Evolutionary conservation across 2,888 invertebrate genomes (phyloP), one percentile per base, ranked within the genome.

Genomic region (Lasioglossum malachurum): DNA sequence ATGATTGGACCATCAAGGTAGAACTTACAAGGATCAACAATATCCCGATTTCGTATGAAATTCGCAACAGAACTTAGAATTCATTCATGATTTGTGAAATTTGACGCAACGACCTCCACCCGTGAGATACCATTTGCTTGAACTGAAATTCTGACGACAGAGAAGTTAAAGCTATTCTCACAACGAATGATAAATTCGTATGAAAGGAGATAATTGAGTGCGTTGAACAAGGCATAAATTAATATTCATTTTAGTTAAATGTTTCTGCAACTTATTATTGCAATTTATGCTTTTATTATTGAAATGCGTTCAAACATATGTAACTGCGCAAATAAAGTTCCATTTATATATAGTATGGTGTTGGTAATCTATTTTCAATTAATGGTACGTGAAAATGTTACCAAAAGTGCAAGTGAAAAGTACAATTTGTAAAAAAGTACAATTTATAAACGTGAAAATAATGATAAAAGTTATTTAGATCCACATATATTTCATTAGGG

Each of bases 111-210:
- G 94, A 94, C 94, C 94, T 95, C 95, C 95, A 95, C 94, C 95
- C 94, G 93, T 92, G 93, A 93, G 95, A 96, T 96, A 96, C 96
- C 96, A 96, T 96, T 96, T 96, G 94, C 95, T 95, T 94, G 94
- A 94, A 95, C 95, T 94, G 93, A 92, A 89, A 82, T 84, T 75
- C 78, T 79, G 80, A 80, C 80, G 82, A 84, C 75, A 53, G 82
- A 19, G 64, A 64, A 78, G 82, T 57, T 82, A 67, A 80, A 73
- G 86, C 73, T 53, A 49, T 44, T 35, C n/a, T 73, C 72, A 72
- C 83, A 89, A 82, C 27, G 78, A 16, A 41, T 49, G 46, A 16
- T 31, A 49, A 31, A 69, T 27, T 49, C 64, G n/a, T n/a, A 64
- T 71, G 27, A 49, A 80, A 69, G 19, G 1, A 53, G 49, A 31